These are phyloP conservation scores for Dasyurus viverrinus DNA, from an alignment of 2,113 vertebrate genomes.

Conservation along the genomic window DNA sequence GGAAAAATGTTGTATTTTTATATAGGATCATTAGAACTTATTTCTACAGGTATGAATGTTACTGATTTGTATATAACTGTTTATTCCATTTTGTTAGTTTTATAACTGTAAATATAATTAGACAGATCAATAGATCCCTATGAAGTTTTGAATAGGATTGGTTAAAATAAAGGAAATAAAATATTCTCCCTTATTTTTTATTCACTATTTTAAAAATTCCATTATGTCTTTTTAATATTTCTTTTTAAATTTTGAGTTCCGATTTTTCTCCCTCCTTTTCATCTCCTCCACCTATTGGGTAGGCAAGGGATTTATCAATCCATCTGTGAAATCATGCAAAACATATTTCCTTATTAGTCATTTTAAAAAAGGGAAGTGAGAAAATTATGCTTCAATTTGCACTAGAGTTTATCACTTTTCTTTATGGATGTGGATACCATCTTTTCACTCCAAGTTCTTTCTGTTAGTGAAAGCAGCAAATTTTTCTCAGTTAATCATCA, in stretches of 20 bases:
- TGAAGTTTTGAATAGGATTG: neutral
- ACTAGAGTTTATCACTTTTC: neutral
- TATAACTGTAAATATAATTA: neutral
- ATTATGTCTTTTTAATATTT: neutral
- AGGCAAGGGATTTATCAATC: neutral
- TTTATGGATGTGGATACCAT: neutral
- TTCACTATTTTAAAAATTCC: no score
- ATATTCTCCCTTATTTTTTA: neutral
- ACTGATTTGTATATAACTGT: neutral
- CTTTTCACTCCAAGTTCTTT: neutral
- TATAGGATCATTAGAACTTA: neutral
- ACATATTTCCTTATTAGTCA: neutral
- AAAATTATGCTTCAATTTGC: neutral
- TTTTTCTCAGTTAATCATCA: neutral
- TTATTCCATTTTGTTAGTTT: neutral
- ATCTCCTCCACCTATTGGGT: neutral
- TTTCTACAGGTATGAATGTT: neutral
- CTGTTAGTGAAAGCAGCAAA: neutral
- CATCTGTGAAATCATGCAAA: neutral
- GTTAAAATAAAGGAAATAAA: neutral
- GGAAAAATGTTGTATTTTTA: neutral
- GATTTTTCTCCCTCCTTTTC: neutral
- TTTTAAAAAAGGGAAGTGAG: neutral
- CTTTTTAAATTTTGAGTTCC: neutral
- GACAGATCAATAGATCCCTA: neutral